phyloP scores from a whole-genome alignment of 2,888 invertebrate species.

The Asteroscopus sphinx region DNA sequence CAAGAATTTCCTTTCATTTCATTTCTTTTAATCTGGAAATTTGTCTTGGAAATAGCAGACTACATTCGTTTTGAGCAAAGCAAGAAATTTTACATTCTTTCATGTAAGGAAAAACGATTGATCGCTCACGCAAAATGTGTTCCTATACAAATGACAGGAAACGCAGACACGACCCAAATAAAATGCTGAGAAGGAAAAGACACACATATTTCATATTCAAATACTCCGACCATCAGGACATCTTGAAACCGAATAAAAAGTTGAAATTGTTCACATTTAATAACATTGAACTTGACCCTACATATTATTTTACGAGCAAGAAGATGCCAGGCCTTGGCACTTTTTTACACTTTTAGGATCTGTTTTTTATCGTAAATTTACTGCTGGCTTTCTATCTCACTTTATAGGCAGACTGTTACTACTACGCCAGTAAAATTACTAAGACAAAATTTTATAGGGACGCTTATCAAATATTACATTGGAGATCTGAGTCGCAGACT shows the following conservation, averaged over 20 bases:
- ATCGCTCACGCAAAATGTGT: too few species aligned
- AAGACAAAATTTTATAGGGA: constrained; percentile 39
- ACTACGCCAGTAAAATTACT: constrained; percentile 42
- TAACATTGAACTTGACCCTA: constrained; percentile 39
- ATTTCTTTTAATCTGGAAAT: too few species aligned
- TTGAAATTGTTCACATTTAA: constrained; percentile 30
- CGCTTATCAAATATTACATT: constrained; percentile 46
- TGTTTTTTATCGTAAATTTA: constrained; percentile 56
- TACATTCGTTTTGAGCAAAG: too few species aligned
- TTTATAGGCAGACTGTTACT: constrained; percentile 53
- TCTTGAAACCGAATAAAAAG: constrained; percentile 22
- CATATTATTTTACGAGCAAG: constrained; percentile 47
- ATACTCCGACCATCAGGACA: neutral
- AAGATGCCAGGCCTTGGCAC: constrained; percentile 17
- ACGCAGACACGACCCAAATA: neutral
- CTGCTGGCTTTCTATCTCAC: constrained; percentile 42
- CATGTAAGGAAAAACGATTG: too few species aligned
- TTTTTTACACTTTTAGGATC: constrained; percentile 37
- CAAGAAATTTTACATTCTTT: too few species aligned
- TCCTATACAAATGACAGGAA: too few species aligned
- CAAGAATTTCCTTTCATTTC: too few species aligned
- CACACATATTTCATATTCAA: neutral
- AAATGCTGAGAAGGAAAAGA: neutral
- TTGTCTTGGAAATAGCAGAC: too few species aligned
- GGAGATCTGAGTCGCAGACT: constrained; percentile 23